phyloP scores from a whole-genome alignment of 1,140 invertebrate genomes.

The Halesus radiatus region DNA sequence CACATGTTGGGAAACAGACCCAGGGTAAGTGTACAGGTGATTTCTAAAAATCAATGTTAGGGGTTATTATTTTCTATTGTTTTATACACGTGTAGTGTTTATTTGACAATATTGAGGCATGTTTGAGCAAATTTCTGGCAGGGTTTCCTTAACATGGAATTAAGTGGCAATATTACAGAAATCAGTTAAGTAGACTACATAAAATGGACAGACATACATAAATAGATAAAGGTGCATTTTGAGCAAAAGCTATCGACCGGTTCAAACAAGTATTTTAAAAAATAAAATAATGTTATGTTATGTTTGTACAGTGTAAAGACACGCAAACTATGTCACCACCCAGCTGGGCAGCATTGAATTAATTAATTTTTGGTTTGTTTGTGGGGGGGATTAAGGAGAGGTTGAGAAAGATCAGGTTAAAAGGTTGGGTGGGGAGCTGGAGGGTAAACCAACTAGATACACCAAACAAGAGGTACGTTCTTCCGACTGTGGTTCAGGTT shows the following conservation, averaged over 20 bases:
- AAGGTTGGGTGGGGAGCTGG: too few relatives aligned
- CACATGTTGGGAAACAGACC: constrained; percentile 12
- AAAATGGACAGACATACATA: background rate
- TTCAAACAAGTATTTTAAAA: background rate
- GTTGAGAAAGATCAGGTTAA: too few relatives aligned
- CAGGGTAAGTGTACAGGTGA: background rate
- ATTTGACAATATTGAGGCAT: background rate
- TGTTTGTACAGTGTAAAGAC: too few relatives aligned
- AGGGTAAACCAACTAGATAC: too few relatives aligned
- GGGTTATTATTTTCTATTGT: background rate
- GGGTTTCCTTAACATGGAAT: background rate
- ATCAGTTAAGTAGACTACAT: background rate
- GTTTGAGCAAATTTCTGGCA: constrained; percentile 28
- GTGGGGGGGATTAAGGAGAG: too few relatives aligned
- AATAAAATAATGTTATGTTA: too few relatives aligned
- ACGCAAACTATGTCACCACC: too few relatives aligned
- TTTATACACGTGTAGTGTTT: background rate
- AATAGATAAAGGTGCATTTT: background rate
- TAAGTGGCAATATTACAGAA: background rate
- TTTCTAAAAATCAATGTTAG: background rate
- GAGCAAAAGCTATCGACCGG: background rate
- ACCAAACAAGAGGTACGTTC: too few relatives aligned
- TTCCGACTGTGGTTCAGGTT: too few relatives aligned
- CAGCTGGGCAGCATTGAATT: too few relatives aligned
- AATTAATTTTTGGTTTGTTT: too few relatives aligned